Evolutionary conservation across 2,888 invertebrate genomes (phyloP).

Genomic region (Gymnosoma rotundatum): DNA sequence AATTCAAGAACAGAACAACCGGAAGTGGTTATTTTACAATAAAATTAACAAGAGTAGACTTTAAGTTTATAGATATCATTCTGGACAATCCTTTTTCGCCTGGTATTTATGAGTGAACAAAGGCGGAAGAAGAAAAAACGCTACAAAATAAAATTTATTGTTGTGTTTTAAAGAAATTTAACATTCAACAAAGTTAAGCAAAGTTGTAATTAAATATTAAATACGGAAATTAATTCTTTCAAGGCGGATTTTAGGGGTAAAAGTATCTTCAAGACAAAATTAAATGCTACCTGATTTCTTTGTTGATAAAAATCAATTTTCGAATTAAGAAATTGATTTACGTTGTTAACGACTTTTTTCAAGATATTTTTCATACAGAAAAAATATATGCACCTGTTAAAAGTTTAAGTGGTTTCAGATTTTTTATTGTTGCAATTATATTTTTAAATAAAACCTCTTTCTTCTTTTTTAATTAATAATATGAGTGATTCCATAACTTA

Average conservation of each 20-base stretch:
- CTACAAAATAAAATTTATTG: slow-evolving; percentile 20
- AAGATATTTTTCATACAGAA: background rate
- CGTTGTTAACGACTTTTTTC: background rate
- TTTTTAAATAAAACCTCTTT: too few relatives aligned
- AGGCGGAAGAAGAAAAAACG: background rate
- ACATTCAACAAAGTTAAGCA: slow-evolving; percentile 85
- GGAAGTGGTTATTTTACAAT: slow-evolving; percentile 50
- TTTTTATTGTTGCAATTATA: too few relatives aligned
- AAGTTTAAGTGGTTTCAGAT: too few relatives aligned
- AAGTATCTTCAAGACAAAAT: slow-evolving; percentile 42
- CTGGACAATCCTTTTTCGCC: slow-evolving; percentile 85
- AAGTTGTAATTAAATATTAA: slow-evolving; percentile 40
- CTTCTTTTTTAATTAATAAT: too few relatives aligned
- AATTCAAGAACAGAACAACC: slow-evolving; percentile 20
- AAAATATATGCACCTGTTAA: too few relatives aligned
- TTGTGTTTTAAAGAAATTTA: slow-evolving; percentile 80
- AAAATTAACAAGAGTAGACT: slow-evolving; percentile 44
- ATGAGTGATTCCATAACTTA: too few relatives aligned
- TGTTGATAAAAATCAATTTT: slow-evolving; percentile 57
- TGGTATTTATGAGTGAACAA: slow-evolving; percentile 8
- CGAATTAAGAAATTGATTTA: slow-evolving; percentile 23
- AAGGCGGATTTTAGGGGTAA: slow-evolving; percentile 69
- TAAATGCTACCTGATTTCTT: slow-evolving; percentile 48
- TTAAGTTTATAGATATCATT: slow-evolving; percentile 75
- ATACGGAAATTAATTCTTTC: slow-evolving; percentile 63